Base-by-base conservation (phyloP, 2,797 vertebrate species). In the Artibeus lituratus region DNA sequence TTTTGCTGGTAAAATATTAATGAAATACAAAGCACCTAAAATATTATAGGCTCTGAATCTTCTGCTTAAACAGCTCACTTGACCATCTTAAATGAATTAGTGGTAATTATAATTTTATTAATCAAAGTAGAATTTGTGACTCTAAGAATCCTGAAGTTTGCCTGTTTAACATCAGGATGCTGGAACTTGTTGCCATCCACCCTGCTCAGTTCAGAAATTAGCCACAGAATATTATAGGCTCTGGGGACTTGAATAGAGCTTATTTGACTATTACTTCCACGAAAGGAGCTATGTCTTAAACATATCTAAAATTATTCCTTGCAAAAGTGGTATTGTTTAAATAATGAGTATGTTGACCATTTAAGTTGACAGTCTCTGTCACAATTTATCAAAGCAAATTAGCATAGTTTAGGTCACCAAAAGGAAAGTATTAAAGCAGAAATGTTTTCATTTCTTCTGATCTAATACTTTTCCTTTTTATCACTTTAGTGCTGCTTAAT, bases 391-490 rank as follows among this genome's bases (percentile, higher is more conserved):
- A 98, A 97, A 97, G 91, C 32, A 97, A 97, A 92, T 97, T 98
- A 97, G 35, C 39, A 85, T 92, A 97, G 65, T 96, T 98, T 97
- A 96, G 94, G 95, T 98, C 96, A 97, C 82, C 73, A 90, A 98
- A 98, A 98, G 82, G 93, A 98, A 98, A 97, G 95, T 92, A 97
- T 97, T 97, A 98, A 97, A 98, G 96, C 84, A 91, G 96, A 98
- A 97, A 96, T 97, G 39, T 98, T 98, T 98, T 97, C 19, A 86
- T 97, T 97, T 97, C 86, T 97, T 97, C 72, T 98, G 94, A 96
- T 96, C 82, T 96, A 51, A 51, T 97, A 94, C 94, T 97, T 97
- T 98, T 98, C 88, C 96, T 98, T 51, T 65, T 18, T 84, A 97
- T 97, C 67, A 95, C 65, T 91, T 98, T 65, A 15, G 11, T 97